Base-by-base conservation (phyloP, 2,888 invertebrate genomes). In the Glyphotaelius pellucidus region DNA sequence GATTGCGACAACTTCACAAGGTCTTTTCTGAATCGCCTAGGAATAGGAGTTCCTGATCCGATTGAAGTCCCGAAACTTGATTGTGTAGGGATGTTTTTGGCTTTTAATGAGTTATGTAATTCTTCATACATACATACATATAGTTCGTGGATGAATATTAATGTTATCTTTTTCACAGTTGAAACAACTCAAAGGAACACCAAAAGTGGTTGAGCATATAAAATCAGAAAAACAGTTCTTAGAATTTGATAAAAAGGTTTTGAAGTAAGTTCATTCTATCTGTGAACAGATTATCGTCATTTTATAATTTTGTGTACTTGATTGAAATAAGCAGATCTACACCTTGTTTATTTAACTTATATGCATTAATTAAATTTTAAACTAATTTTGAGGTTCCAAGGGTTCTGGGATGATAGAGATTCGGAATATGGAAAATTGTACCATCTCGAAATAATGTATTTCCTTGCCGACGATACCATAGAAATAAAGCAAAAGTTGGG, bases 1-100 rank as follows among this genome's bases (percentile, higher is more conserved):
- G 97, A 97, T 94, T 99, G 99, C 94, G 99, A 99, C 94, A 96
- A 97, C 93, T 99, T 99, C 94, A 99, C 99, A 0, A 96, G 98
- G 93, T 97, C 97, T 90, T 99, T 98, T 95, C 95, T 99, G 11
- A 98, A 98, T 94, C 97, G 98, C 86, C 97, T 98, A 90, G 99
- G 99, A 4, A 98, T 99, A 89, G 96, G 97, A 79, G 98, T 99
- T 5, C 97, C 98, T 0, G 97, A 98, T 95, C 97, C 97, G 0
- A 95, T 97, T 4, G 94, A 95, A 31, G 95, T 95, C 30, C 97
- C 97, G 1, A 94, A 94, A 94, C 96, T 96, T 94, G 95, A 83
- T 30, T 90, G 91, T 67, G 91, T 91, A 89, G 35, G 91, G 67
- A 3, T 84, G 15, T 84, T 35, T 32, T 32, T 84, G 67, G 4